Conservation (phyloP, 2,113 vertebrate genomes). For the Vireo altiloquus region DNA sequence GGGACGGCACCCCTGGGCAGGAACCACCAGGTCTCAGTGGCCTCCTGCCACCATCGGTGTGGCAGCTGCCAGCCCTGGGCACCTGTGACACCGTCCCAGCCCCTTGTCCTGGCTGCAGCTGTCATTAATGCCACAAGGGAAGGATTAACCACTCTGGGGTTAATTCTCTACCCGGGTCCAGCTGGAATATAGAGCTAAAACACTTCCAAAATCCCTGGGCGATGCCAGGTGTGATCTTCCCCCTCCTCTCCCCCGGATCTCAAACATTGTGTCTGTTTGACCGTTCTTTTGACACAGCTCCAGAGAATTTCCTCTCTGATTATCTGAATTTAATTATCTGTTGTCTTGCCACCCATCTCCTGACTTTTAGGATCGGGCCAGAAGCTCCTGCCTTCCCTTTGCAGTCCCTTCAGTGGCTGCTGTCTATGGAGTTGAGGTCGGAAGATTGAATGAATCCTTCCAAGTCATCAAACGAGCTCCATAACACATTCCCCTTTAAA, state of each 20-base stretch:
- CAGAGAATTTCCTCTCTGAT: background rate
- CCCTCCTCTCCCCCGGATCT: rapidly evolving
- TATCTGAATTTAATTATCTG: background rate
- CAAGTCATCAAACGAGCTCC: rapidly evolving
- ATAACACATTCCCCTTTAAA: background rate
- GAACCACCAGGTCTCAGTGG: background rate
- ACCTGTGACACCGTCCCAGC: background rate
- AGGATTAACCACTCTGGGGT: background rate
- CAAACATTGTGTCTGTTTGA: background rate
- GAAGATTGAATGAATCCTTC: background rate
- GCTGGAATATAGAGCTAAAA: background rate
- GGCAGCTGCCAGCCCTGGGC: background rate
- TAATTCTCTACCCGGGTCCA: background rate
- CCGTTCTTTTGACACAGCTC: background rate
- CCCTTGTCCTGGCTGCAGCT: background rate
- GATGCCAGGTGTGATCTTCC: background rate
- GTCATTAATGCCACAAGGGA: background rate
- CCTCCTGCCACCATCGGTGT: background rate
- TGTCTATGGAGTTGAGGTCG: background rate
- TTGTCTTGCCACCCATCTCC: background rate
- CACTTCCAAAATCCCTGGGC: background rate
- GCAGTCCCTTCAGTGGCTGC: background rate
- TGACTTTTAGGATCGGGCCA: background rate
- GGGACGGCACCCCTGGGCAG: background rate
- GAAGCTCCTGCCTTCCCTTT: background rate